phyloP scores from a whole-genome alignment of 2,888 invertebrate genomes.

The Leptopterna dolabrata region DNA sequence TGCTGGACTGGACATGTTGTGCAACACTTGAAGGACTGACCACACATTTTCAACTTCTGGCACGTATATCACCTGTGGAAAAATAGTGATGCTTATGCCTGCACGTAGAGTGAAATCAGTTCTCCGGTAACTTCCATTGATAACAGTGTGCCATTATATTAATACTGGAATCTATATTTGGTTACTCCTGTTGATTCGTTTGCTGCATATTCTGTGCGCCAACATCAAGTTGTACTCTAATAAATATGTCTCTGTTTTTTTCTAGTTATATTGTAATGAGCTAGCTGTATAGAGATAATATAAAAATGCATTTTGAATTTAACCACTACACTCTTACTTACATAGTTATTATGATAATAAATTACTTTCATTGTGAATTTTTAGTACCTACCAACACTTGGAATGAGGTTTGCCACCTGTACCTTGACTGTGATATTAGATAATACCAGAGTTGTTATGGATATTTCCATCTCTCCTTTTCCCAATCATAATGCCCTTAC shows the following conservation, averaged over 20 bases:
- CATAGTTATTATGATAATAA: not conserved
- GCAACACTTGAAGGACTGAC: too few species aligned
- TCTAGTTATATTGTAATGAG: not conserved
- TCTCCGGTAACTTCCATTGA: too few species aligned
- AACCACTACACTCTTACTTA: not conserved
- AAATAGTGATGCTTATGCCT: too few species aligned
- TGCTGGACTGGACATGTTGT: too few species aligned
- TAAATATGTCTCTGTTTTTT: not conserved
- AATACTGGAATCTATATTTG: not conserved
- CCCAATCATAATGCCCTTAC: not conserved
- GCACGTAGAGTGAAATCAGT: too few species aligned
- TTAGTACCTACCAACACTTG: not conserved
- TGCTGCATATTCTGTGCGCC: not conserved
- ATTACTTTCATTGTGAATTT: not conserved
- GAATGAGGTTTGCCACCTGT: not conserved
- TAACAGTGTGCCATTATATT: not conserved
- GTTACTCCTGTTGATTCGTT: not conserved
- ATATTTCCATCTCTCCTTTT: not conserved
- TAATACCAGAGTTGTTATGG: conserved; percentile 13
- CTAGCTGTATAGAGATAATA: not conserved
- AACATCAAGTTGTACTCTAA: not conserved
- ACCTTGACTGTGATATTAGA: conserved; percentile 35
- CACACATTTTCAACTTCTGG: too few species aligned
- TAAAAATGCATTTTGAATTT: not conserved
- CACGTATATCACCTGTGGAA: too few species aligned